Base-by-base conservation (phyloP, 2,888 invertebrate genomes). In the Linyphia triangularis region DNA sequence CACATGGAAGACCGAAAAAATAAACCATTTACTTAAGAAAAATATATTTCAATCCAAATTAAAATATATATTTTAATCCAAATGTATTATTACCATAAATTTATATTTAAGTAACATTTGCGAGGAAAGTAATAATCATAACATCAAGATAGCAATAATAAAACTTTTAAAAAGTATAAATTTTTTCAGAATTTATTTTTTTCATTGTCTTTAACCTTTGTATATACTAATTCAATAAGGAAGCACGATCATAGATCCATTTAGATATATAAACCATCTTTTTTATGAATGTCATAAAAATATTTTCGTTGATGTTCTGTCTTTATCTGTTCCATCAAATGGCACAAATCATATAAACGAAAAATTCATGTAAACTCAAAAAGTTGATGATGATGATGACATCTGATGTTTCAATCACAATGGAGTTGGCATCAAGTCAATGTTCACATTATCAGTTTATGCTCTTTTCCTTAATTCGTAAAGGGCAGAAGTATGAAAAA, bases 271-370 rank as follows among this genome's bases (percentile, higher is more conserved):
- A 30, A 28, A 51, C 51, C 63, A 6, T 51, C 24, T 65, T 78
- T 13, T 75, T 75, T 59, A 19, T 22, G 51, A 43, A 13, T n/a
- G 19, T 51, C 65, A 67, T 65, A 79, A 79, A 79, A 79, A 79
- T 79, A 79, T 51, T 65, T 79, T 28, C 16, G n/a, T 51, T n/a
- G 51, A 51, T 63, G 28, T 30, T 79, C 43, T 30, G 22, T 59
- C n/a, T 63, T 26, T 6, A 61, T 22, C 61, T 61, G 40, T 67
- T 59, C 69, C 81, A 70, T 59, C 37, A 59, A 30, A 67, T 81
- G 81, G 81, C 81, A 81, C 70, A 81, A 51, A 30, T 51, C 33
- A 57, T 37, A 37, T 13, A 70, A 70, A 70, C 40, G 81, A 57
- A 57, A 59, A 26, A 37, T 37, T 6, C 59, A 65, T 28, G 7